Evolutionary conservation across 2,797 vertebrate genomes (phyloP), one percentile per base, ranked within the genome.

Genomic region (Poecilia velifera): DNA sequence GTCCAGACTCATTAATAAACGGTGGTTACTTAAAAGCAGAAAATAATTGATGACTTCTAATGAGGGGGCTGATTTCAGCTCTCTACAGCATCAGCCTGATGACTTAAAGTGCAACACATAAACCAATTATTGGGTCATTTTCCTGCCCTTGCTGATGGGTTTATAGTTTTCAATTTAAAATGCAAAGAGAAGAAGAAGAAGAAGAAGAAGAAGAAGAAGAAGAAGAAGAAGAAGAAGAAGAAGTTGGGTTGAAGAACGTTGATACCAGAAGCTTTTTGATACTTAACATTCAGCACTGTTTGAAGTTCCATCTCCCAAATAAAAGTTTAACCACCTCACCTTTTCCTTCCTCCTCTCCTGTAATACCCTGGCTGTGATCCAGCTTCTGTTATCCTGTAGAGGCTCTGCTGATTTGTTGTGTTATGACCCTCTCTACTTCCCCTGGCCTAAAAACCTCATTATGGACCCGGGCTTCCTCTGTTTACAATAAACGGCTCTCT

Each of bases 371-470:
- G 86, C 78, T 41, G 4, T 0, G 39, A 64, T 41, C 70, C 78
- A 78, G 77, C 78, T 79, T 78, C 64, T 31, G 22, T 78, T 76
- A 70, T 76, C 72, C 43, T 1, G 41, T 31, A 72, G 80, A 78
- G 74, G 77, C 79, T 31, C n/a, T 34, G 70, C 79, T 84, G 82
- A 84, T 82, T 87, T 87, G 84, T 76, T 82, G 76, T 73, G 84
- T 76, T 77, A 28, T 89, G 91, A 91, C 91, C 90, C 82, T 66
- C 79, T 85, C 78, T 82, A 88, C 89, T 91, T 88, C 82, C 82
- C 82, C 45, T 76, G 39, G 81, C 73, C 82, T 88, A 84, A 84
- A 83, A 88, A 88, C 84, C 87, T 86, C 87, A 86, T 91, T 85
- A 86, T 36, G 80, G 83, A 81, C 80, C 80, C 57, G 34, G 55